Evolutionary conservation across 2,113 vertebrate species (phyloP).

Genomic region (Paradisaea rubra): DNA sequence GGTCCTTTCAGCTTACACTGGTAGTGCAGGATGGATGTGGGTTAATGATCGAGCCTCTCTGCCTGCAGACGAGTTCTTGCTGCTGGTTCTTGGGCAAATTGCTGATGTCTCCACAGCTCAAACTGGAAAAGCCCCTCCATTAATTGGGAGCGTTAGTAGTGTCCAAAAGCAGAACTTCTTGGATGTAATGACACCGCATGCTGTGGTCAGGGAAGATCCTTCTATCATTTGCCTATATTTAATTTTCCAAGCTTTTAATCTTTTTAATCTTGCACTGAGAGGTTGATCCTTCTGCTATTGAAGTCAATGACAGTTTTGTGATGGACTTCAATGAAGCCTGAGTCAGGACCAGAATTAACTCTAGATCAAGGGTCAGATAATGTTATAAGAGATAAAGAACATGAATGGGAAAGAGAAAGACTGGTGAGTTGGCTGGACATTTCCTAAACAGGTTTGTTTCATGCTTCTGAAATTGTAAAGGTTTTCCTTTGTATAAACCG

Average conservation of each 20-base stretch:
- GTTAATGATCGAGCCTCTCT: not conserved
- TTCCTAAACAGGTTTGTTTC: not conserved
- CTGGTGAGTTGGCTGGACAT: not conserved
- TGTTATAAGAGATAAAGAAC: not conserved
- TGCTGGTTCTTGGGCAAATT: not conserved
- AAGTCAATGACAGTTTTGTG: not conserved
- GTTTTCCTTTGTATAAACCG: not conserved
- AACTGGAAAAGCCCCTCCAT: not conserved
- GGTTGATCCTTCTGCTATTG: not conserved
- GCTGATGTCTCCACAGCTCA: not conserved
- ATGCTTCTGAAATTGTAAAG: not conserved
- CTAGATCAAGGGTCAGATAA: not conserved
- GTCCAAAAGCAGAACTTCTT: not conserved
- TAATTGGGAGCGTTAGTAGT: not conserved
- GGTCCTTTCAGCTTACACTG: not conserved
- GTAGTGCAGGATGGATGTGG: not conserved
- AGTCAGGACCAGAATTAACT: not conserved
- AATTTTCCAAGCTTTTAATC: not conserved
- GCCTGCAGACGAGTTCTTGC: not conserved
- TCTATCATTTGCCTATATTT: not conserved
- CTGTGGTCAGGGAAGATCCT: not conserved
- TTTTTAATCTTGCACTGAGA: not conserved
- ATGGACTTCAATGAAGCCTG: not conserved
- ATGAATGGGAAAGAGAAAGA: not conserved
- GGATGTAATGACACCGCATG: not conserved